Evolutionary conservation across 2,888 invertebrate species (phyloP).

Genomic region (Neoitamus cyanurus): DNA sequence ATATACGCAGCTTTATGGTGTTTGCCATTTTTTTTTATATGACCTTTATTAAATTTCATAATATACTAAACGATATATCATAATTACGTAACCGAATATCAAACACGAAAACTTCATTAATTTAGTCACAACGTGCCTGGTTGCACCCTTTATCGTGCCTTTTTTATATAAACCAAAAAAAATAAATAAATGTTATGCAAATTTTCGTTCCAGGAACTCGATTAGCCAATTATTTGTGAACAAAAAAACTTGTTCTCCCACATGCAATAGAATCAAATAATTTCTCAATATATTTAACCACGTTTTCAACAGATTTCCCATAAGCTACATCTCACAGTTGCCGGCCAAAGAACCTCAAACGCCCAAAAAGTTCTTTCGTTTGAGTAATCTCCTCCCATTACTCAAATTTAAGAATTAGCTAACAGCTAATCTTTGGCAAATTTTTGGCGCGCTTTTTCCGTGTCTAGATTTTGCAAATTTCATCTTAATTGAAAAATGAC

Average conservation of each 20-base stretch:
- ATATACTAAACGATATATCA: neutral
- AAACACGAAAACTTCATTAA: neutral
- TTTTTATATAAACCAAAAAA: neutral
- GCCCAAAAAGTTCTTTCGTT: neutral
- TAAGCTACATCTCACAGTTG: neutral
- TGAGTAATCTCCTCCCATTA: slow-evolving; percentile 21
- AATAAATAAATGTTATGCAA: neutral
- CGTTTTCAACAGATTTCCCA: neutral
- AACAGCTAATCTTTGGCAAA: neutral
- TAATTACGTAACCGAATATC: neutral
- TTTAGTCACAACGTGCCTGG: neutral
- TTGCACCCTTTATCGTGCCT: neutral
- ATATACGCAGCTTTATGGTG: too few species aligned
- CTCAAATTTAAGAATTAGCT: slow-evolving; percentile 31
- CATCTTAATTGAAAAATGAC: slow-evolving; percentile 27
- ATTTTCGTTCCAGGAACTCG: neutral
- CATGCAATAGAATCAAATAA: neutral
- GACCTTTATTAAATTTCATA: neutral
- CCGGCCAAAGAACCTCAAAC: neutral
- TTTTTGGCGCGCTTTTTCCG: slow-evolving; percentile 3
- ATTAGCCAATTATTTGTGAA: neutral
- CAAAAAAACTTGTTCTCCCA: neutral
- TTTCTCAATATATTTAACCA: neutral
- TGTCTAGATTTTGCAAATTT: slow-evolving; percentile 3
- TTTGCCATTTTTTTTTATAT: neutral